These are phyloP conservation scores for Ectropis crepuscularia DNA, from an alignment of 2,888 invertebrate species.

Conservation along the genomic window DNA sequence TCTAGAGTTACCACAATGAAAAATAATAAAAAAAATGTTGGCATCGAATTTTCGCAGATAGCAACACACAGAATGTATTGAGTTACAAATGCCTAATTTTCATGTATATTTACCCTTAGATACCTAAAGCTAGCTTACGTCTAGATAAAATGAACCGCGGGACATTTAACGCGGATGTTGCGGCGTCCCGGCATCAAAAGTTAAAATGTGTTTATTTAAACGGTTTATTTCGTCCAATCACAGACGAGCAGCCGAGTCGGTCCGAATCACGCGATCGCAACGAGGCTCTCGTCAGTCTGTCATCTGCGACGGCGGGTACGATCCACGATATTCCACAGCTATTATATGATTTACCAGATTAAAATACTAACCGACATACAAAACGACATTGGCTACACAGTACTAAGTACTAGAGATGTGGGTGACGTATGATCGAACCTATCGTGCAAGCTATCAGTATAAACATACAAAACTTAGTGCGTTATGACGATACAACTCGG, in stretches of 20 bases:
- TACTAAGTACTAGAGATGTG: slow-evolving; percentile 40
- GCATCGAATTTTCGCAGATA: slow-evolving; percentile 57
- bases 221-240: slow-evolving; percentile 36
- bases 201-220: slow-evolving; percentile 46
- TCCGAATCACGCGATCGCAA: neutral
- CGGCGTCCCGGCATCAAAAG: slow-evolving; percentile 33
- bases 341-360: slow-evolving; percentile 8
- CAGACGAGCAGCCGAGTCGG: slow-evolving; percentile 9
- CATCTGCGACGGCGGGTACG: slow-evolving; percentile 1
- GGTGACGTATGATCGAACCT: slow-evolving; percentile 19
- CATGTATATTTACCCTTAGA: slow-evolving; percentile 64
- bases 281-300: neutral
- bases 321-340: slow-evolving; percentile 15
- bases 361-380: slow-evolving; percentile 12
- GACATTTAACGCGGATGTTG: slow-evolving; percentile 36
- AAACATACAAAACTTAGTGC: slow-evolving; percentile 43
- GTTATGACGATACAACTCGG: neutral
- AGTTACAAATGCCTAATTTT: slow-evolving; percentile 76
- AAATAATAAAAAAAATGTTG: slow-evolving; percentile 45
- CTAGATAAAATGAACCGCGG: slow-evolving; percentile 68
- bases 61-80: slow-evolving; percentile 69
- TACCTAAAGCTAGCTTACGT: slow-evolving; percentile 73
- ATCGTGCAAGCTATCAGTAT: slow-evolving; percentile 42
- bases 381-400: slow-evolving; percentile 24
- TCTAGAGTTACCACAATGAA: slow-evolving; percentile 57